These are phyloP conservation scores for Phania funesta DNA, from an alignment of 2,888 invertebrate species.

Conservation along the genomic window DNA sequence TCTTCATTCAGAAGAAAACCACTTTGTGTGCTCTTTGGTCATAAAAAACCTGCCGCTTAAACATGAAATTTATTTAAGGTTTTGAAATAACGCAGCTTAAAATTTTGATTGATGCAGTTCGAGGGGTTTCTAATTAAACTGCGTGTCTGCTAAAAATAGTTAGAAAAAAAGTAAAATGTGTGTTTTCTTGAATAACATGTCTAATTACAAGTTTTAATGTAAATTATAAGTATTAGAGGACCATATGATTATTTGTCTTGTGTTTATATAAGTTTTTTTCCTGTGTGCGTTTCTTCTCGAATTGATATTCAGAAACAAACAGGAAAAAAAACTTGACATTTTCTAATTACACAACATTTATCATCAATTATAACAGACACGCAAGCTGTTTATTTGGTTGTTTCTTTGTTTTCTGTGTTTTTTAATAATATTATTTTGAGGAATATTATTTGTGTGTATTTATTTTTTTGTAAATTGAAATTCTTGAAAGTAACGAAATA, in stretches of 20 bases:
- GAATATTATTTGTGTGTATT: conserved; percentile 56
- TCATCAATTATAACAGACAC: conserved; percentile 77
- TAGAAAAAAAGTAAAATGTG: conserved; percentile 10
- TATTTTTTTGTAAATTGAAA: conserved; percentile 44
- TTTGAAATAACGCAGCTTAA: background rate
- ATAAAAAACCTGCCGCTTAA: background rate
- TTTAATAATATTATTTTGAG: conserved; percentile 26
- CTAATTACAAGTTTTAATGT: conserved; percentile 60
- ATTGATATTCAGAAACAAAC: conserved; percentile 21
- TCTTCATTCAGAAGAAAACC: background rate
- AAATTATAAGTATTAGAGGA: conserved; percentile 64
- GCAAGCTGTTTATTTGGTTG: conserved; percentile 58
- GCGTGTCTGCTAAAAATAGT: conserved; percentile 23
- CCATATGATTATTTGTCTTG: conserved; percentile 58
- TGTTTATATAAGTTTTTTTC: conserved; percentile 9
- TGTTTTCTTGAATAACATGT: conserved; percentile 45
- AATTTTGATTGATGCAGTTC: conserved; percentile 12
- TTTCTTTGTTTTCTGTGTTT: conserved; percentile 4
- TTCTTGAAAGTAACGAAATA: conserved; percentile 23
- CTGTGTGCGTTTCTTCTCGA: conserved; percentile 48
- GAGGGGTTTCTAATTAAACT: background rate
- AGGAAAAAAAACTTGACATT: conserved; percentile 69
- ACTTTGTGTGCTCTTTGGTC: background rate
- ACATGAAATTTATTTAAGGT: background rate
- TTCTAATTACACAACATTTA: conserved; percentile 79